phyloP scores from a whole-genome alignment of 2,888 invertebrate genomes.

The Penaeus monodon region DNA sequence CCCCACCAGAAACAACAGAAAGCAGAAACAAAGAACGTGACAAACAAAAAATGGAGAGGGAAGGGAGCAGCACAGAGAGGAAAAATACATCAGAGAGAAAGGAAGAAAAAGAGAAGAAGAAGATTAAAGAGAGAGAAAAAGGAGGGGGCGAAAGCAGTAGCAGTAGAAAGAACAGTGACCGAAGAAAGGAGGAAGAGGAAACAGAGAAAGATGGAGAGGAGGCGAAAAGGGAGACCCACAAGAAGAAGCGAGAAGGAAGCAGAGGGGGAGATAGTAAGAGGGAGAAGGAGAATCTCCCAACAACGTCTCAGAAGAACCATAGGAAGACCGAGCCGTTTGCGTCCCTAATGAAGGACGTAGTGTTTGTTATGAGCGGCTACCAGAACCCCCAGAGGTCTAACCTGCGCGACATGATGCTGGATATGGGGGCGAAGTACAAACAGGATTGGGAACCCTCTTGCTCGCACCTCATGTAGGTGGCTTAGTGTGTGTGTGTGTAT shows the following conservation, averaged over 20 bases:
- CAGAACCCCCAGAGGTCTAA: slow-evolving; percentile 81
- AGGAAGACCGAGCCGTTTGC: slow-evolving; percentile 70
- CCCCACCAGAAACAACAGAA: neutral
- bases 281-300: neutral
- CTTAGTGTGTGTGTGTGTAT: neutral
- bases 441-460: slow-evolving; percentile 81
- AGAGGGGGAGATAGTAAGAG: slow-evolving; percentile 17
- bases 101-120: neutral
- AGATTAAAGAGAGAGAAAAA: too few species aligned
- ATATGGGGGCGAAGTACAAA: slow-evolving; percentile 84
- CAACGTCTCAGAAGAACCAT: slow-evolving; percentile 20
- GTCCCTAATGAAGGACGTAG: slow-evolving; percentile 77
- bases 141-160: too few species aligned
- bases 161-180: too few species aligned
- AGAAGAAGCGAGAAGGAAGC: neutral
- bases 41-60: neutral
- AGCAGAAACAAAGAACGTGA: neutral
- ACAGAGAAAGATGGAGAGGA: neutral
- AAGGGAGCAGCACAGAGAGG: neutral
- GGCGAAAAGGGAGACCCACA: slow-evolving; percentile 38
- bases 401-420: slow-evolving; percentile 78
- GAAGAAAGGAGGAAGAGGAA: slow-evolving; percentile 17
- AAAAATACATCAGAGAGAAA: neutral
- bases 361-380: slow-evolving; percentile 88
- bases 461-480: slow-evolving; percentile 86